These are phyloP conservation scores for Albula goreensis DNA, from an alignment of 2,113 vertebrate species.

Conservation along the genomic window DNA sequence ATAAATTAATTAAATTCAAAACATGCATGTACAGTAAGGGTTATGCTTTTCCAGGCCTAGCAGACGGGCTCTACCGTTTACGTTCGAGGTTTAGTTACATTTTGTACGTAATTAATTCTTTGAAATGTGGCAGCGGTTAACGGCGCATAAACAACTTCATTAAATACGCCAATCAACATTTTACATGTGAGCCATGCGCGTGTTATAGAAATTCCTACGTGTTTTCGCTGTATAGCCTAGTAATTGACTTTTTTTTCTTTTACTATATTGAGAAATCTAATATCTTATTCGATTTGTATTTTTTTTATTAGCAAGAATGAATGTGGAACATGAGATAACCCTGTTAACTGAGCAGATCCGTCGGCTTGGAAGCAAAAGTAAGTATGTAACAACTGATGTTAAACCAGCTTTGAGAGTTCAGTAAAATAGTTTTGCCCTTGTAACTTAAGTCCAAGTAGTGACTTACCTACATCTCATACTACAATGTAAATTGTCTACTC, in stretches of 20 bases:
- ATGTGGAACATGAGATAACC: constrained; percentile 83
- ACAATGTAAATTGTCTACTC: no score
- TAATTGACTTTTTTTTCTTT: neutral
- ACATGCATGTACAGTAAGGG: no score
- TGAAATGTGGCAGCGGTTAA: no score
- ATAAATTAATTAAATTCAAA: no score
- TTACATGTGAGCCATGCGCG: no score
- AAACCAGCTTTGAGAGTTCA: neutral
- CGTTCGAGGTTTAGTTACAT: no score
- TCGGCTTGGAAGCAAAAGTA: constrained; percentile 87
- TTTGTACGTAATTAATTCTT: no score
- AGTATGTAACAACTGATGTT: constrained; percentile 49
- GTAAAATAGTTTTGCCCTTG: neutral
- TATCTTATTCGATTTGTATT: neutral
- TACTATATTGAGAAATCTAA: neutral
- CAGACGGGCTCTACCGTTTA: no score
- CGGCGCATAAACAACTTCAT: no score
- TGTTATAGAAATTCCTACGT: neutral
- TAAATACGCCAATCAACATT: no score
- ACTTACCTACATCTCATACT: neutral
- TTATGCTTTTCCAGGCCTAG: no score
- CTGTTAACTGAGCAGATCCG: constrained; percentile 87
- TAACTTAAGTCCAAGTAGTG: neutral
- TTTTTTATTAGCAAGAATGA: constrained; percentile 72
- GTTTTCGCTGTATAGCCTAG: neutral